Percentiles rank a stretch among this genome's conserved stretches.
phyloP scores from a whole-genome alignment of 2,888 invertebrate genomes.

The Epinotia ramella region DNA sequence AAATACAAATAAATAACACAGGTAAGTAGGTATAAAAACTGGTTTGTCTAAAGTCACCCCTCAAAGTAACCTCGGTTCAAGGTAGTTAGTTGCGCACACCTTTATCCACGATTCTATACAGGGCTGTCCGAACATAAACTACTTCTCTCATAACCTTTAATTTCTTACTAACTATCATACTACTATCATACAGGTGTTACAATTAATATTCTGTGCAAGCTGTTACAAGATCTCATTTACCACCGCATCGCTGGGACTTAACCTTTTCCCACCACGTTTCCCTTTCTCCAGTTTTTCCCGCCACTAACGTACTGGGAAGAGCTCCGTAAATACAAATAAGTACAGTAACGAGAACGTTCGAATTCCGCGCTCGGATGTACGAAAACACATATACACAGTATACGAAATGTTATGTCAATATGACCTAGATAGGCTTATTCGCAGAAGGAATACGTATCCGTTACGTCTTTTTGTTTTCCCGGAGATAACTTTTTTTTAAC shows the following conservation, averaged over 20 bases:
- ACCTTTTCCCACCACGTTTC: background rate
- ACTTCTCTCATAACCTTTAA: background rate
- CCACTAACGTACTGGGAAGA: conserved; percentile 30
- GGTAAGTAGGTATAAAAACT: no score
- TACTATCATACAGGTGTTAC: background rate
- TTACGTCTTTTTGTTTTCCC: background rate
- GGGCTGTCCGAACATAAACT: background rate
- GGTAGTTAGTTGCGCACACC: no score
- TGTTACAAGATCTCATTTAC: conserved; percentile 27
- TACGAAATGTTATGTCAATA: conserved; percentile 22
- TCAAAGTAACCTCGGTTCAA: no score
- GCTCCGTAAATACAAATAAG: conserved; percentile 26
- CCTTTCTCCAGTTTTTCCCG: conserved; percentile 7
- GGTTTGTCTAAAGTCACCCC: no score
- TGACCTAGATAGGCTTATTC: background rate
- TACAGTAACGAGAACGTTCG: background rate
- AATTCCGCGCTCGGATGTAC: background rate
- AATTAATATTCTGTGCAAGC: conserved; percentile 35
- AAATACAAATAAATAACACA: no score
- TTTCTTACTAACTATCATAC: background rate
- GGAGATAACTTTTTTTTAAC: background rate
- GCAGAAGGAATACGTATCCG: background rate
- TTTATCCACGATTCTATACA: no score
- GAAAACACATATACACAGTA: conserved; percentile 5
- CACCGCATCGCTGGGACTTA: background rate